Evolutionary conservation across 1,140 invertebrate genomes (phyloP).

Genomic region (Colletes gigas): DNA sequence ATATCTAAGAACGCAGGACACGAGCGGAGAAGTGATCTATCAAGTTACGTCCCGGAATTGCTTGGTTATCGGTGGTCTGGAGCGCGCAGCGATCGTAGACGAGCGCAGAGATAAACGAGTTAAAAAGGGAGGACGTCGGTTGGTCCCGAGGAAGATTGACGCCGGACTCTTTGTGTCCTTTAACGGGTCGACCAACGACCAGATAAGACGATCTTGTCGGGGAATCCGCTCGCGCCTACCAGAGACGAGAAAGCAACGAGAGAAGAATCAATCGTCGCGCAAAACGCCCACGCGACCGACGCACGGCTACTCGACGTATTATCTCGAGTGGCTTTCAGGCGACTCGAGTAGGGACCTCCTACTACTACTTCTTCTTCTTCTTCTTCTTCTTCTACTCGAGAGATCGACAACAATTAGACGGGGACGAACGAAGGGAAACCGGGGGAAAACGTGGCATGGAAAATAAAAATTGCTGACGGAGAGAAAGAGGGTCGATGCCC

Average conservation of each 20-base stretch:
- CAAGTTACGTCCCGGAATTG: neutral
- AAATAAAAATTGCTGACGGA: neutral
- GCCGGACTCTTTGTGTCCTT: slow-evolving; percentile 19
- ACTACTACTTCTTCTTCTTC: neutral
- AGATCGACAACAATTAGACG: slow-evolving; percentile 57
- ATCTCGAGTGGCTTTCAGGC: slow-evolving; percentile 41
- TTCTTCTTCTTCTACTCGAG: neutral
- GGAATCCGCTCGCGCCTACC: slow-evolving; percentile 48
- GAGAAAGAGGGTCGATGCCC: slow-evolving; percentile 27
- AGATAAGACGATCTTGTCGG: slow-evolving; percentile 37
- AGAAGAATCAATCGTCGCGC: slow-evolving; percentile 26
- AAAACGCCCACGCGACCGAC: slow-evolving; percentile 51
- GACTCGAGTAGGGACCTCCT: slow-evolving; percentile 31
- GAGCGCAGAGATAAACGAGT: neutral
- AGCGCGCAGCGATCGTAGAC: neutral
- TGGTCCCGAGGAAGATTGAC: slow-evolving; percentile 10
- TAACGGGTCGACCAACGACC: neutral
- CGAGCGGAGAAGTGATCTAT: neutral
- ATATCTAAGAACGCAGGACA: neutral
- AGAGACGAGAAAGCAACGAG: slow-evolving; percentile 48
- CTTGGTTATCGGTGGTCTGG: slow-evolving; percentile 19
- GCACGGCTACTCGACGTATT: slow-evolving; percentile 28
- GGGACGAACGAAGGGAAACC: neutral
- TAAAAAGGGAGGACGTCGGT: neutral
- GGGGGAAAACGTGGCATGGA: too few relatives aligned